Conservation (phyloP, 2,113 vertebrate genomes). For the Larimichthys crocea region DNA sequence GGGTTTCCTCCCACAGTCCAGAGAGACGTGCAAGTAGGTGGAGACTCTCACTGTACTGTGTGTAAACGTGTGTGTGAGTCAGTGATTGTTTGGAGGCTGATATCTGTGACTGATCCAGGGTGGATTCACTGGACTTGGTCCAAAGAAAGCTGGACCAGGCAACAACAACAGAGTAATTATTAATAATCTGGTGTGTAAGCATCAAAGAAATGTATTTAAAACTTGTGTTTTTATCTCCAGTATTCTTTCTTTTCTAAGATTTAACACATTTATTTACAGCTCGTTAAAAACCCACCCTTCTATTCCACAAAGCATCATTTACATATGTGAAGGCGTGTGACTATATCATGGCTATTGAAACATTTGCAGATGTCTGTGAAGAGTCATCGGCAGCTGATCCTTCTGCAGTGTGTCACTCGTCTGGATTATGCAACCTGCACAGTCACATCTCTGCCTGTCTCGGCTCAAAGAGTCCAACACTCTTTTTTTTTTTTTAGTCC, state of each 20-base stretch:
- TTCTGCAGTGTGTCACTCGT: background rate
- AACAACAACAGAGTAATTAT: conserved; percentile 13
- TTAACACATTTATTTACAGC: conserved; percentile 4
- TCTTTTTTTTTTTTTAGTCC: background rate
- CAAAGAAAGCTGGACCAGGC: background rate
- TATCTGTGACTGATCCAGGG: conserved; percentile 20
- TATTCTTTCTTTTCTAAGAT: background rate
- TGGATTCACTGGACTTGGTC: conserved; percentile 21
- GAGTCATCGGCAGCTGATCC: background rate
- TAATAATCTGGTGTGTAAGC: background rate
- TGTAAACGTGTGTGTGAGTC: conserved; percentile 40
- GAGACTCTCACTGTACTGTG: conserved; percentile 1
- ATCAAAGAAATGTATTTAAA: background rate
- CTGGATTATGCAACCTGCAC: background rate
- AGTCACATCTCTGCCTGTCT: background rate
- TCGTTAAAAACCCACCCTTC: background rate
- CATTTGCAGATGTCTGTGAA: conserved; percentile 1
- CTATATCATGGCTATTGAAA: background rate
- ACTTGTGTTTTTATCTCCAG: no score
- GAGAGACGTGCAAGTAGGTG: background rate
- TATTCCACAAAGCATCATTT: background rate
- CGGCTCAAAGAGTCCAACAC: background rate
- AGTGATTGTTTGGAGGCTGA: conserved; percentile 15
- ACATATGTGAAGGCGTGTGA: conserved; percentile 10
- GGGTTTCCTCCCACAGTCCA: conserved; percentile 48